Evolutionary conservation across 2,888 invertebrate species (phyloP), one percentile per base, ranked within the genome.

Genomic region (Neoascia interrupta): DNA sequence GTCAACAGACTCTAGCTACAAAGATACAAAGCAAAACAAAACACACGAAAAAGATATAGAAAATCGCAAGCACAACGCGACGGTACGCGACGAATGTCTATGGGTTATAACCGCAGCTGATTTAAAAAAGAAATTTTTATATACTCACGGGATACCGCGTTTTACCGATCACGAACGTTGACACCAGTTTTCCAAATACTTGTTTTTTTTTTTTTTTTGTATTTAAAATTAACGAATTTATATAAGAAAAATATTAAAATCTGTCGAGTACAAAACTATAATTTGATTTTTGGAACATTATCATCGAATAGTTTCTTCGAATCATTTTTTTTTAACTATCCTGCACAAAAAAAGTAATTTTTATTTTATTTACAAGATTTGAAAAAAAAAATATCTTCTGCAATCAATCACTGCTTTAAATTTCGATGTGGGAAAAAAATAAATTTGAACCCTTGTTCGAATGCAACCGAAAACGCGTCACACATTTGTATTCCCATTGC

Each of bases 1-100:
- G 87, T 87, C 84, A 84, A 87, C 79, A 79, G 76, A 76, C 76
- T 75, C 76, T 68, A 73, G 66, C 79, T 60, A 56, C 34, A 72
- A 73, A 66, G 49, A 56, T 54, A 58, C 36, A 26, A 63, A 49
- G 16, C 18, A 63, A 51, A 61, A 68, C 23, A 60, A 60, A 58
- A 15, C 45, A 34, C 47, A 49, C 19, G 39, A 60, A 74, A 31
- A 56, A 74, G 53, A 53, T 56, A 79, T 53, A 70, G 66, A 66
- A 79, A 66, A 66, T 61, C 58, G 66, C 64, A 60, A 64, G 43
- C 51, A 58, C 28, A 49, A 58, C 63, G 51, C 72, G 73, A 66
- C 66, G 66, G 60, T 61, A 66, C 61, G 56, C 66, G 49, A 56
- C 47, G 13, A 66, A 66, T 73, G 66, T 79, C 61, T 66, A 73